phyloP scores from a whole-genome alignment of 1,140 invertebrate species.

The Trissolcus basalis region DNA sequence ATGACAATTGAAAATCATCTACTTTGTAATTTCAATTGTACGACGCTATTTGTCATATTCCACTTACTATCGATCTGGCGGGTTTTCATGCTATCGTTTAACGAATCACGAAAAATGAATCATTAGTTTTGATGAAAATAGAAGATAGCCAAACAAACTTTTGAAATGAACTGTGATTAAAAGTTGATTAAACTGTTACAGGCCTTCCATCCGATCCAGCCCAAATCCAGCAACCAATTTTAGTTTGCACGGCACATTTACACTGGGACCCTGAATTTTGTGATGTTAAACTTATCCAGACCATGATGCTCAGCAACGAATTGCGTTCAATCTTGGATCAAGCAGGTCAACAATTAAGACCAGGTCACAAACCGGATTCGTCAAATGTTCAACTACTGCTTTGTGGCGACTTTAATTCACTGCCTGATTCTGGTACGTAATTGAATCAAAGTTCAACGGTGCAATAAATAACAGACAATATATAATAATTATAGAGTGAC shows the following conservation, averaged over 20 bases:
- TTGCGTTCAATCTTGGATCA: conserved; percentile 89
- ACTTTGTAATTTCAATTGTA: conserved; percentile 8
- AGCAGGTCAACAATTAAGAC: conserved; percentile 81
- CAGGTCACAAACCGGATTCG: conserved; percentile 81
- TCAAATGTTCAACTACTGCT: conserved; percentile 94
- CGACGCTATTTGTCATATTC: conserved; percentile 1
- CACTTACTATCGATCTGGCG: too few relatives aligned
- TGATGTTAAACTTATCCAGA: conserved; percentile 99
- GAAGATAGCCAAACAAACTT: background rate
- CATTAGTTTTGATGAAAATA: background rate
- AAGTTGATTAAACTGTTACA: conserved; percentile 60
- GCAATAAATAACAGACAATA: background rate
- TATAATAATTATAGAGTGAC: too few relatives aligned
- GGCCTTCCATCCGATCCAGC: conserved; percentile 84
- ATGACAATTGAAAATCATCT: conserved; percentile 9
- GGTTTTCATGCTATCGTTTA: conserved; percentile 9
- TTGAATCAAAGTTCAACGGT: background rate
- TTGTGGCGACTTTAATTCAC: conserved; percentile 99
- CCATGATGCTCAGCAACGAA: conserved; percentile 99
- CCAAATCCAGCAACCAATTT: conserved; percentile 87
- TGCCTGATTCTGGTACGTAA: conserved; percentile 93
- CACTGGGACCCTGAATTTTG: conserved; percentile 99
- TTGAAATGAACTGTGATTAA: conserved; percentile 3
- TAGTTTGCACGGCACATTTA: conserved; percentile 98
- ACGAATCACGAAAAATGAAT: background rate